Base-by-base conservation (phyloP, 2,113 vertebrate species). In the Hoplias malabaricus region DNA sequence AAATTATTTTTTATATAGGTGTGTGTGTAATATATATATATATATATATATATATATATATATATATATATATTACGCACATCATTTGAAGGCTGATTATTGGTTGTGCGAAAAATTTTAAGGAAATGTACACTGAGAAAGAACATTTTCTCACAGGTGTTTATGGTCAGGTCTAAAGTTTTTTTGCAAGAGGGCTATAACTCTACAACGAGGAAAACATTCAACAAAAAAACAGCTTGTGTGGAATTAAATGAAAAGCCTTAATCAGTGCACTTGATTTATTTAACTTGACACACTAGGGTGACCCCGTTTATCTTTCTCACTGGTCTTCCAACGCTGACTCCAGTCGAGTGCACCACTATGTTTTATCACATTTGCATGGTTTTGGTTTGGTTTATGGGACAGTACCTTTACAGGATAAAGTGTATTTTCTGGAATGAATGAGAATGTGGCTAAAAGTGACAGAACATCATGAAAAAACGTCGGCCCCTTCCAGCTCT, bases 191-290 rank as follows among this genome's bases (percentile, higher is more conserved):
- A 16, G 14, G 54, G 36, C 40, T 61, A 5, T 2, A 53, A 71
- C 53, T 27, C 29, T 70, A 43, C 65, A 25, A 21, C 8, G 48
- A 16, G 11, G 25, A 56, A 56, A 31, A 31, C 25, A 10, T 43
- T 12, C n/a, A 38, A 27, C 43, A 70, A 36, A 16, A 40, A 40
- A 13, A 42, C 59, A n/a, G n/a, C n/a, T n/a, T 38, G 1, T 12
- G n/a, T 69, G n/a, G 4, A 40, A 53, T 69, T 46, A 19, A 73
- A 62, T 31, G 85, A 91, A 77, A 90, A 93, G 93, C 95, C 95
- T 96, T 95, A 96, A 95, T 66, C 83, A 93, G 89, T 90, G 90
- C 85, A 91, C 61, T 81, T 86, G 90, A 92, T 89, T 90, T 92
- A 88, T 89, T 92, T 88, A 90, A 92, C 88, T 57, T 16, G 57